Evolutionary conservation across 1,140 invertebrate genomes (phyloP).

Genomic region (Diabrotica virgifera): DNA sequence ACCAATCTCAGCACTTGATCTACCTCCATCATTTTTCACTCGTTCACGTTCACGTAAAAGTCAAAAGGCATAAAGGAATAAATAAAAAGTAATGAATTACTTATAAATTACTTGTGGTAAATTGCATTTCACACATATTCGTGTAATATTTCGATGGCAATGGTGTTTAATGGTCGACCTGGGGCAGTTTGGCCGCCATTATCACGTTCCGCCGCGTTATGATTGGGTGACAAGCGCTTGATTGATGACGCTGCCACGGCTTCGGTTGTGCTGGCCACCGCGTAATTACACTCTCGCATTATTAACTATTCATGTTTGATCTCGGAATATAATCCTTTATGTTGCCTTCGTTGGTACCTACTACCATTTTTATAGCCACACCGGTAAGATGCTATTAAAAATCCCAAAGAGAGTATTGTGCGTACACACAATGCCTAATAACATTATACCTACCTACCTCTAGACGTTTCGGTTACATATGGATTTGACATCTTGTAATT

Average conservation of each 20-base stretch:
- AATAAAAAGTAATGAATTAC: not conserved
- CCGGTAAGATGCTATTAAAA: too few relatives aligned
- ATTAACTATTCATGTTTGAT: not conserved
- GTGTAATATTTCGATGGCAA: not conserved
- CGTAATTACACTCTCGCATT: not conserved
- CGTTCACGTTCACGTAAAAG: not conserved
- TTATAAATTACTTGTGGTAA: not conserved
- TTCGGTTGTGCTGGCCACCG: too few relatives aligned
- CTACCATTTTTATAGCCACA: too few relatives aligned
- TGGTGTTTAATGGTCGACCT: slow-evolving; percentile 1
- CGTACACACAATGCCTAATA: too few relatives aligned
- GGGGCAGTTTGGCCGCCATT: not conserved
- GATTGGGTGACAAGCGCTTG: not conserved
- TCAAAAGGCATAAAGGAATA: not conserved
- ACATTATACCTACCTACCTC: too few relatives aligned
- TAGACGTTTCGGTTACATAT: too few relatives aligned
- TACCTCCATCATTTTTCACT: not conserved
- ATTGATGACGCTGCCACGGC: too few relatives aligned
- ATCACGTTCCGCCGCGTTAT: not conserved
- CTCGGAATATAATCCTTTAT: not conserved
- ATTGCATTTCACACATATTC: slow-evolving; percentile 1
- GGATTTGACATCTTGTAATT: too few relatives aligned
- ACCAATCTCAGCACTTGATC: too few relatives aligned
- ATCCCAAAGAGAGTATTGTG: too few relatives aligned
- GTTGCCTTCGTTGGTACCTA: too few relatives aligned